Percentiles rank a stretch among this genome's conserved stretches.
These are phyloP conservation scores for Silvanus unidentatus DNA, from an alignment of 2,888 invertebrate species.

Conservation along the genomic window DNA sequence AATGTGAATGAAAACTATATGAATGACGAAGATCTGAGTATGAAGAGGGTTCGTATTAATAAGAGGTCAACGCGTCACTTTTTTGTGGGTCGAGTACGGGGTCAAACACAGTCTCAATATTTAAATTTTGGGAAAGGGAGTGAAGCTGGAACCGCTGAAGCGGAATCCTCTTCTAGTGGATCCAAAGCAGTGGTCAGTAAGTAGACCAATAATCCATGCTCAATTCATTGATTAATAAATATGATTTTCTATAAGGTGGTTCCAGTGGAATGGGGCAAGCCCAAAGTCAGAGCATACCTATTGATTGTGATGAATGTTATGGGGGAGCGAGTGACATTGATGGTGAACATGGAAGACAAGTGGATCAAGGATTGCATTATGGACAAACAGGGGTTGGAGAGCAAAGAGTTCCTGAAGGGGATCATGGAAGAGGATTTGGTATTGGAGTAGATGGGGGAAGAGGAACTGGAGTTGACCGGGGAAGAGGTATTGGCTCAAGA, in stretches of 20 bases:
- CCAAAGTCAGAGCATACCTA: slow-evolving; percentile 73
- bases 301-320: slow-evolving; percentile 64
- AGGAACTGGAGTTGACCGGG: too few species aligned
- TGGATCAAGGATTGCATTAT: slow-evolving; percentile 29
- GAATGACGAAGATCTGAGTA: slow-evolving; percentile 29
- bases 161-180: slow-evolving; percentile 67
- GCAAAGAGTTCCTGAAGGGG: slow-evolving; percentile 6
- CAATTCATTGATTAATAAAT: slow-evolving; percentile 5
- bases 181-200: slow-evolving; percentile 68
- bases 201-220: slow-evolving; percentile 37
- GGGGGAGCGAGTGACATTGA: slow-evolving; percentile 50
- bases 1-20: slow-evolving; percentile 24
- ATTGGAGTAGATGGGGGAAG: neutral
- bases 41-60: slow-evolving; percentile 6
- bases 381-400: slow-evolving; percentile 18
- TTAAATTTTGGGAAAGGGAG: slow-evolving; percentile 58
- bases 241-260: slow-evolving; percentile 55
- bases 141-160: slow-evolving; percentile 70
- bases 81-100: slow-evolving; percentile 52
- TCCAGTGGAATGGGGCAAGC: slow-evolving; percentile 83
- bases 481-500: too few species aligned
- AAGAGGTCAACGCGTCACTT: slow-evolving; percentile 34
- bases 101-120: slow-evolving; percentile 82
- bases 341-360: slow-evolving; percentile 50
- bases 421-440: neutral